Conservation (phyloP, 2,797 vertebrate species). For the Anolis apletophallus region DNA sequence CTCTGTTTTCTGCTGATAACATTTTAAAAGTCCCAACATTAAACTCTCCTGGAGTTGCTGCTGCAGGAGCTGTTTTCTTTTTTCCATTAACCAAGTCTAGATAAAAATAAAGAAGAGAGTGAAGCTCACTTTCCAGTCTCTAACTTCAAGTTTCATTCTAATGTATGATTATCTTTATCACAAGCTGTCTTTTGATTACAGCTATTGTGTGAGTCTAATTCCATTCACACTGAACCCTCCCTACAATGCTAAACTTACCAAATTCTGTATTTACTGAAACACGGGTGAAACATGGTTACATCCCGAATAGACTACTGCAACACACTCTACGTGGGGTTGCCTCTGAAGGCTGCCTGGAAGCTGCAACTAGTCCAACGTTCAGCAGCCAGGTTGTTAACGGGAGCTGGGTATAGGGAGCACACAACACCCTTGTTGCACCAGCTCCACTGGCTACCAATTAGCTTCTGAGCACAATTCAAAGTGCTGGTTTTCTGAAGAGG, state of each 20-base stretch:
- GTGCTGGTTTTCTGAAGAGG: no score
- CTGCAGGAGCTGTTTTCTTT: background rate
- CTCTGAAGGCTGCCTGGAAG: no score
- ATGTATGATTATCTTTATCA: background rate
- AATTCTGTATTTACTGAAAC: background rate
- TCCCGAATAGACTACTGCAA: no score
- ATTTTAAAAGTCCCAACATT: background rate
- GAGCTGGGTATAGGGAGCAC: no score
- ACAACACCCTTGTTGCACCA: no score
- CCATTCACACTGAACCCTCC: constrained; percentile 34
- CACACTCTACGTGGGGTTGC: no score
- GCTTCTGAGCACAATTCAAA: no score
- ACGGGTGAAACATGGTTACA: no score
- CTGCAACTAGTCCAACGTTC: no score
- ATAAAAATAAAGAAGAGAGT: constrained; percentile 35
- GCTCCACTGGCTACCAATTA: no score
- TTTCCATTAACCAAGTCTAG: constrained; percentile 1
- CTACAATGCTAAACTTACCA: constrained; percentile 15
- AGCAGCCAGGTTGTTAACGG: no score
- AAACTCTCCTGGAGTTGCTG: constrained; percentile 18
- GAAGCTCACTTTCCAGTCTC: background rate
- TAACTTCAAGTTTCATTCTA: background rate
- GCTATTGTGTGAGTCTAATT: constrained; percentile 18
- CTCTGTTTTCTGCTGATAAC: constrained; percentile 17
- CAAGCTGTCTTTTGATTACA: background rate